These are phyloP conservation scores for Anadara kagoshimensis DNA, from an alignment of 1,140 invertebrate genomes.

Conservation along the genomic window DNA sequence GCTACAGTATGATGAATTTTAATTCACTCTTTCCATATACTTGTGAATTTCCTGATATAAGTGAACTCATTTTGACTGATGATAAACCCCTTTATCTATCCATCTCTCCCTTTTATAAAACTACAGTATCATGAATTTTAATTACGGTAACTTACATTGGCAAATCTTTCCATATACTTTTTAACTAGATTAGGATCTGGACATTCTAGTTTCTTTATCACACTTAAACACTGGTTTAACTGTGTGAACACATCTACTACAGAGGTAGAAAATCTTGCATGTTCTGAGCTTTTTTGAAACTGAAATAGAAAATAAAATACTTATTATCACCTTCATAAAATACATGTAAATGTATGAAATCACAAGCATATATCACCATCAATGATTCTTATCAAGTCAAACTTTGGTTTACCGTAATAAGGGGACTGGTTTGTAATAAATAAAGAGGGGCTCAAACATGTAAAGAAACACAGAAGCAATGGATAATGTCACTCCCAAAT, in stretches of 20 bases:
- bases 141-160: conserved; percentile 57
- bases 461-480: no score
- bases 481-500: no score
- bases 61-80: not conserved
- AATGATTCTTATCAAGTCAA: no score
- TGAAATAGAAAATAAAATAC: conserved; percentile 73
- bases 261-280: conserved; percentile 99
- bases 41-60: no score
- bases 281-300: conserved; percentile 99
- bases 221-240: conserved; percentile 99
- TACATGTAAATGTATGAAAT: not conserved
- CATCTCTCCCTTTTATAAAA: not conserved
- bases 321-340: not conserved
- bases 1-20: no score
- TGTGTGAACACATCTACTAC: conserved; percentile 99
- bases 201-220: conserved; percentile 98
- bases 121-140: not conserved
- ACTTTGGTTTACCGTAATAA: no score
- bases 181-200: conserved; percentile 96
- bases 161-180: conserved; percentile 81
- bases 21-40: no score
- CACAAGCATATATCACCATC: no score
- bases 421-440: no score
- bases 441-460: no score
- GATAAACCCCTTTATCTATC: not conserved